Evolutionary conservation across 2,888 invertebrate species (phyloP).

Genomic region (Dioctria rufipes): DNA sequence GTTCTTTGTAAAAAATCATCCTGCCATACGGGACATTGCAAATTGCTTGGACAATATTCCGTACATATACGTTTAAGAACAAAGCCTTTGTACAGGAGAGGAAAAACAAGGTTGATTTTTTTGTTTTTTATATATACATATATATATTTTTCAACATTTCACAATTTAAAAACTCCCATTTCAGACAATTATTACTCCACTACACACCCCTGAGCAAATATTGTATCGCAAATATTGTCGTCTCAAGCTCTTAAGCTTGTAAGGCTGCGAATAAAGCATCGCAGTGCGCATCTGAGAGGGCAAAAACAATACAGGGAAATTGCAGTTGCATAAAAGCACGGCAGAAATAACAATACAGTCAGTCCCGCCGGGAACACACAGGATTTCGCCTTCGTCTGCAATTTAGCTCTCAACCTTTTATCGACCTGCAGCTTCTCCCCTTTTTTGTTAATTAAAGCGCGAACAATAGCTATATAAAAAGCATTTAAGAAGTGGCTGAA

Average conservation of each 20-base stretch:
- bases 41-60: constrained; percentile 18
- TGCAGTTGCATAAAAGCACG: constrained; percentile 49
- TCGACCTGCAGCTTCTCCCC: constrained; percentile 41
- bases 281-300: constrained; percentile 17
- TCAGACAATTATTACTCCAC: constrained; percentile 38
- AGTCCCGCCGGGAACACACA: constrained; percentile 23
- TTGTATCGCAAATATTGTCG: constrained; percentile 33
- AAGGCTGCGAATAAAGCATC: constrained; percentile 32
- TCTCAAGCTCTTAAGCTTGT: constrained; percentile 10
- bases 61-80: constrained; percentile 9
- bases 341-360: constrained; percentile 22
- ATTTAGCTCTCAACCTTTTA: constrained; percentile 21
- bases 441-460: constrained; percentile 44
- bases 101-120: constrained; percentile 18
- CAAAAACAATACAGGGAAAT: constrained; percentile 46
- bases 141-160: constrained; percentile 31
- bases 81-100: constrained; percentile 11
- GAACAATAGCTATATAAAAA: constrained; percentile 27
- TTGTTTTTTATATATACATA: too few species aligned
- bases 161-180: constrained; percentile 42
- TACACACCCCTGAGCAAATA: constrained; percentile 23
- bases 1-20: background rate
- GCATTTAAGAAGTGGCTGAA: constrained; percentile 41
- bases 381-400: constrained; percentile 24
- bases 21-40: constrained; percentile 25